Conservation (phyloP, 2,113 vertebrate genomes). For the Erythrolamprus reginae region DNA sequence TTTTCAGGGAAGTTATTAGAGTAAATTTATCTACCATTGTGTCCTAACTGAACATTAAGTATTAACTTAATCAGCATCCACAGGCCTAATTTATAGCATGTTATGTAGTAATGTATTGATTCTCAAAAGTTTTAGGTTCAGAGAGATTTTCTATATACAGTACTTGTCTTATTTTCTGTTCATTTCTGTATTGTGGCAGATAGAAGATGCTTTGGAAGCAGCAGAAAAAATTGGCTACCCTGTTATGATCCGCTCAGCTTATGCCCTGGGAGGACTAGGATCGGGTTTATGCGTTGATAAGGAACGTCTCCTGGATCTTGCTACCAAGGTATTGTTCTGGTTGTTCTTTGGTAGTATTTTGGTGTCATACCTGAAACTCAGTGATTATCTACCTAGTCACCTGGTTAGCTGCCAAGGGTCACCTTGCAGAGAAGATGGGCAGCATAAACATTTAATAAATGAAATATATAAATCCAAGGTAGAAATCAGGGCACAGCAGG, state of each 20-base stretch:
- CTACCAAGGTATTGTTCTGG: constrained; percentile 73
- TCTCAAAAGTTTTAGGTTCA: not conserved
- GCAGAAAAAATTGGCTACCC: constrained; percentile 88
- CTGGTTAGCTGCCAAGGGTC: too few relatives aligned
- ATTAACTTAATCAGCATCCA: not conserved
- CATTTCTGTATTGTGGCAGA: constrained; percentile 62
- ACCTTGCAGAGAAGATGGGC: not conserved
- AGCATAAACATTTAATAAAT: too few relatives aligned
- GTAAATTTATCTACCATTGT: not conserved
- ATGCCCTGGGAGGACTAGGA: constrained; percentile 89
- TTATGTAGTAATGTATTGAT: not conserved
- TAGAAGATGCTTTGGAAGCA: constrained; percentile 83
- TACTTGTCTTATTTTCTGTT: not conserved
- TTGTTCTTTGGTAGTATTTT: not conserved
- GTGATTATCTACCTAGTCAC: not conserved
- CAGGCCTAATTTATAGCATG: not conserved
- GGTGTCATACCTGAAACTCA: not conserved
- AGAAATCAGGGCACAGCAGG: not conserved
- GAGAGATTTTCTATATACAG: not conserved
- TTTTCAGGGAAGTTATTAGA: not conserved
- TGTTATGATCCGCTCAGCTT: constrained; percentile 92
- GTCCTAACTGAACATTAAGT: not conserved
- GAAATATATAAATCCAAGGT: not conserved
- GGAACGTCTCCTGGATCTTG: constrained; percentile 80
- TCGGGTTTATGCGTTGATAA: constrained; percentile 84